Evolutionary conservation across 2,797 vertebrate genomes (phyloP), one percentile per base, ranked within the genome.

Genomic region (Rhinella marina): DNA sequence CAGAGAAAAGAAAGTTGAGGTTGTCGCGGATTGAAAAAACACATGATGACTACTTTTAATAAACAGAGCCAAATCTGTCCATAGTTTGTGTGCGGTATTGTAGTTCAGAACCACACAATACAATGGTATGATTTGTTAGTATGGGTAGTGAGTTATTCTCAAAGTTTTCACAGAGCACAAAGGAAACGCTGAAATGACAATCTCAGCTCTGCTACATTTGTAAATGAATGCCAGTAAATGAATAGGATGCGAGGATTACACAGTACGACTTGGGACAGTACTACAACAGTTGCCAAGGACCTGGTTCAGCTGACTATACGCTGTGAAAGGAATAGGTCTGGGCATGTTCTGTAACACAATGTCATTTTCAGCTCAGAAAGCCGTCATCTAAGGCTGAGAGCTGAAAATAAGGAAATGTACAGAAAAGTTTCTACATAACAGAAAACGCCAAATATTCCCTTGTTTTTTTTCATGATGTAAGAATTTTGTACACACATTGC

Each of bases 321-420:
- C 81, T 56, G 14, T 68, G n/a, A 1, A 56, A 72, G 76, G 64
- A 77, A 84, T 79, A 72, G 29, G 87, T 62, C 87, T 61, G 75
- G 87, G 82, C 87, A 88, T 88, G 87, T 88, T 82, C 75, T 79
- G 27, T 10, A 14, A 41, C 13, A 17, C 29, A 62, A 17, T n/a
- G 14, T 61, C 32, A 75, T 19, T 27, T 14, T 75, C 72, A 25
- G 29, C 1, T 3, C 19, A 25, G 23, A 23, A 66, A 29, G 14
- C 19, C 25, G 11, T 68, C 50, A 68, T 52, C 19, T 57, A 21
- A 7, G 57, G 52, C 61, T n/a, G 41, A 48, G 52, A 41, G 7
- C 23, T 61, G n/a, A 9, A 88, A 52, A 84, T 84, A 88, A 79
- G 82, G 82, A 84, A 84, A 64, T 59, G 23, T 78, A 52, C 27